Percentiles rank a stretch among this genome's conserved stretches.
These are phyloP conservation scores for Haliaeetus leucogaster DNA, from an alignment of 2,113 vertebrate species.

Conservation along the genomic window DNA sequence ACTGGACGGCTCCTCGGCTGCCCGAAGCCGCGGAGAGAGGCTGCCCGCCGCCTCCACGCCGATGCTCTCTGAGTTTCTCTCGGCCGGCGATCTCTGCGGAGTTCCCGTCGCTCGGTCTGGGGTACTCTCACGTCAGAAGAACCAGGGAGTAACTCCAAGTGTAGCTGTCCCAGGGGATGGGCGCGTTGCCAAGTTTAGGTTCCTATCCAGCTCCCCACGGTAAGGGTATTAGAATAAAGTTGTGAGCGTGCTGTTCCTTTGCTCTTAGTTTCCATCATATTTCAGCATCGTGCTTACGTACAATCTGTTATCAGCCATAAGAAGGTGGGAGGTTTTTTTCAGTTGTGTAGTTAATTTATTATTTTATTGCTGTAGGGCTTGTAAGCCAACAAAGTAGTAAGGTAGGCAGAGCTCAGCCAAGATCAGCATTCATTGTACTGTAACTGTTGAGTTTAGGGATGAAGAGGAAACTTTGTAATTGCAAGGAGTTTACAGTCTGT, in stretches of 20 bases:
- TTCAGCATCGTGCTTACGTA: neutral
- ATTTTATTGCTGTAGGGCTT: neutral
- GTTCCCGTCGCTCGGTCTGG: neutral
- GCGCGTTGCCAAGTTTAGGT: fast-evolving
- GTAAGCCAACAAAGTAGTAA: neutral
- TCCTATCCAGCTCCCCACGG: too few relatives aligned
- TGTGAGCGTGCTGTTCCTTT: neutral
- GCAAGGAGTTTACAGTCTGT: neutral
- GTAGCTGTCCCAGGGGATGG: fast-evolving
- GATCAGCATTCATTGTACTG: too few relatives aligned
- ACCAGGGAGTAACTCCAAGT: fast-evolving
- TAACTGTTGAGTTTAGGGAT: neutral
- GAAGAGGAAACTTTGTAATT: neutral
- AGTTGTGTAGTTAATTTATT: neutral
- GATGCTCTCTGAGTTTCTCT: too few relatives aligned
- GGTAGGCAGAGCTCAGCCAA: neutral
- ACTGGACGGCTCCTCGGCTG: neutral
- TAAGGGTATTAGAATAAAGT: neutral
- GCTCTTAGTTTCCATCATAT: neutral
- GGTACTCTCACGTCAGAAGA: too few relatives aligned
- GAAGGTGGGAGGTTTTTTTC: neutral
- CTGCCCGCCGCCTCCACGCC: neutral
- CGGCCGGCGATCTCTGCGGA: neutral
- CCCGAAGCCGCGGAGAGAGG: neutral
- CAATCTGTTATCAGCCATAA: neutral